phyloP scores from a whole-genome alignment of 23 tunicate genomes.

The Diplosoma virens region DNA sequence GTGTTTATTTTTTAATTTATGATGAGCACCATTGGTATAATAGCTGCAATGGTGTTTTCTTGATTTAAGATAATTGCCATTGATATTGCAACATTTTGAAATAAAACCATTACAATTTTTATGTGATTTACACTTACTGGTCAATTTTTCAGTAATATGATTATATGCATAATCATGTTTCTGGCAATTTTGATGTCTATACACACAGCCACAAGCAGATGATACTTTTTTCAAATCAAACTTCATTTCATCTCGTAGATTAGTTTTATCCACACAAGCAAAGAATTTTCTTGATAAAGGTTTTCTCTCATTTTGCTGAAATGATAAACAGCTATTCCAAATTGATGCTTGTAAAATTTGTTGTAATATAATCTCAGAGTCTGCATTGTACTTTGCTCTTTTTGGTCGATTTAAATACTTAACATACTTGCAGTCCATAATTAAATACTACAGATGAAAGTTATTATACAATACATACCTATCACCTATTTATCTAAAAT shows the following conservation, averaged over 20 bases:
- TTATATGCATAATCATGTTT: not conserved
- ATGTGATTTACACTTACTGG: no score
- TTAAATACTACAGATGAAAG: no score
- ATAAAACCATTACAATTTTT: no score
- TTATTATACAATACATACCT: no score
- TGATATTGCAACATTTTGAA: not conserved
- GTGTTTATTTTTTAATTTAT: no score
- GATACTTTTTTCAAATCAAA: not conserved
- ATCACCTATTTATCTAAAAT: no score
- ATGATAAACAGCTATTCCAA: constrained; percentile 9
- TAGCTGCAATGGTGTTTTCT: no score
- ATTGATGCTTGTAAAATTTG: constrained; percentile 1
- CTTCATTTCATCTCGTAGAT: not conserved
- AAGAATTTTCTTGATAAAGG: not conserved
- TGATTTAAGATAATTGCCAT: no score
- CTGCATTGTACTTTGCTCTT: not conserved
- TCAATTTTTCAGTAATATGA: not conserved
- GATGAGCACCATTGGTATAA: no score
- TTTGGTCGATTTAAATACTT: constrained; percentile 15
- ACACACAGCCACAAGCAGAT: not conserved
- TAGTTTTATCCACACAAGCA: not conserved
- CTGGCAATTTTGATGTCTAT: not conserved
- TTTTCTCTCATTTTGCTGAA: not conserved
- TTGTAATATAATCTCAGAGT: not conserved
- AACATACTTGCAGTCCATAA: not conserved